These are phyloP conservation scores for Aphelinus certus DNA, from an alignment of 1,140 invertebrate genomes.

Conservation along the genomic window DNA sequence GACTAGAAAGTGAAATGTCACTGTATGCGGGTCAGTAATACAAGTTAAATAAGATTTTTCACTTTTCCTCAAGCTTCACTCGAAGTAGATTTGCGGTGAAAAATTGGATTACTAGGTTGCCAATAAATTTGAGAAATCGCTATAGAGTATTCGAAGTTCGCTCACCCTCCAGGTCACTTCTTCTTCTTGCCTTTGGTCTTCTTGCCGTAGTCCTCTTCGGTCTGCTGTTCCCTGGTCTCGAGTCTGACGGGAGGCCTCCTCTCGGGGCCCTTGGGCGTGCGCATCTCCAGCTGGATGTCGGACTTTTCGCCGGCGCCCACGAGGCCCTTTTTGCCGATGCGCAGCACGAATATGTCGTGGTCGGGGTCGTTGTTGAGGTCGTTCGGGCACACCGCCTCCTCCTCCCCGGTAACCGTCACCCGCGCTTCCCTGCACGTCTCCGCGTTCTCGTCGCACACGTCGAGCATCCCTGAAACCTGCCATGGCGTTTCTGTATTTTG, in stretches of 20 bases:
- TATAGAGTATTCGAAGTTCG: neutral
- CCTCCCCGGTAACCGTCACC: constrained; percentile 50
- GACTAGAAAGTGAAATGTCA: no score
- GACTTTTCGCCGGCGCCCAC: constrained; percentile 59
- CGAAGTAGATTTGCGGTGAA: no score
- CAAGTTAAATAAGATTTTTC: no score
- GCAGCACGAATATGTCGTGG: constrained; percentile 59
- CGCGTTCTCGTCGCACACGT: constrained; percentile 32
- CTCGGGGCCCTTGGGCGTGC: constrained; percentile 58
- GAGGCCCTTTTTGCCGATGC: constrained; percentile 62
- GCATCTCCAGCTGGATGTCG: constrained; percentile 61
- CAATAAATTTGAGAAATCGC: no score
- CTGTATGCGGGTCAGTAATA: no score
- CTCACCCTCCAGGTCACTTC: neutral
- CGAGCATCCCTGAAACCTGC: constrained; percentile 33
- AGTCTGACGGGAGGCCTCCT: constrained; percentile 54
- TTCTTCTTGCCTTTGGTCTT: constrained; percentile 42
- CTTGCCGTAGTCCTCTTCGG: constrained; percentile 47
- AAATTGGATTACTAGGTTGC: no score
- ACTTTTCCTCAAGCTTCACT: no score
- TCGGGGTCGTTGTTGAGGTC: constrained; percentile 38
- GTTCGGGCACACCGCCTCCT: constrained; percentile 21
- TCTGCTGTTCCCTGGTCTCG: constrained; percentile 60
- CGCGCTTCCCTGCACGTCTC: constrained; percentile 46
- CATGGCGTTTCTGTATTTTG: no score